Base-by-base conservation (phyloP, 2,113 vertebrate genomes). In the Sakesphorus luctuosus region DNA sequence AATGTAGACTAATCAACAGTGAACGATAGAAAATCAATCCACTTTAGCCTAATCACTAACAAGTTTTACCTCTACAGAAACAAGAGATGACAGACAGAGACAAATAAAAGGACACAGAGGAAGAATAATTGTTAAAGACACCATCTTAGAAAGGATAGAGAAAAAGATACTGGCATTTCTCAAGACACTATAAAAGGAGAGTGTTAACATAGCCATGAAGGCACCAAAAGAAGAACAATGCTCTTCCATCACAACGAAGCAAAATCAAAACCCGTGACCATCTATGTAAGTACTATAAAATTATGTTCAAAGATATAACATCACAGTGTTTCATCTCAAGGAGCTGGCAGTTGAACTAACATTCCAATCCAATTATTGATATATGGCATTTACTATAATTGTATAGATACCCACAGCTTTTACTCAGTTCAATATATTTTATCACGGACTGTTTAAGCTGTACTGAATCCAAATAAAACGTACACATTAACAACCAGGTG, bases 391-490 rank as follows among this genome's bases (percentile, higher is more conserved):
- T 88, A 74, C 47, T 81, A 7, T 28, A 74, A 94, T 50, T 74
- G 35, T 47, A 82, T 26, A 78, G 73, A 59, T 93, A 93, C 61
- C 49, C 14, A 84, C 33, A 79, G 84, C 40, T 85, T 87, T 91
- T 82, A 66, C 46, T 59, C 69, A 61, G 44, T 66, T 77, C 91
- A 55, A 84, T 62, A 19, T 69, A 91, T 89, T 94, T 95, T 82
- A 77, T 56, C 56, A 65, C 9, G 75, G 74, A 26, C 40, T 36
- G 40, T 56, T 87, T 49, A 90, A 92, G 55, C 55, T 79, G 36
- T 23, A 75, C 67, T 62, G 87, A 92, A 83, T 58, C 43, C 80
- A 93, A 87, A 87, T 38, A 89, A 89, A 92, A 89, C 21, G 36
- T 38, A 77, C 13, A 1, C n/a, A 72, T 82, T 75, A 94, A 75